Conservation (phyloP, 2,113 vertebrate genomes). For the Chroicocephalus ridibundus region DNA sequence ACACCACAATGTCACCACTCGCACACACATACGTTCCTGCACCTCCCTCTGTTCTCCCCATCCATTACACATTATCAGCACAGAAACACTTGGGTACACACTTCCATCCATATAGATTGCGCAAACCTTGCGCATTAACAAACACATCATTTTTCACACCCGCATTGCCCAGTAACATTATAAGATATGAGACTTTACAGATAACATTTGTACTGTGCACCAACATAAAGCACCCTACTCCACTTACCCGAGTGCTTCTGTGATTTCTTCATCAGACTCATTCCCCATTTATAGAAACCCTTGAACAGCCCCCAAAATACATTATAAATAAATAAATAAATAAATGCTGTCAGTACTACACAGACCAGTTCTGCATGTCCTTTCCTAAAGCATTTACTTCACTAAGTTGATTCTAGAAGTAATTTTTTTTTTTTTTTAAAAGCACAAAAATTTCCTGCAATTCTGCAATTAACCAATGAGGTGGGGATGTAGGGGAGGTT, state of each 20-base stretch:
- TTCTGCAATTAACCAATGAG: conserved; percentile 8
- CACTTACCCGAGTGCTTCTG: neutral
- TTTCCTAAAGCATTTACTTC: neutral
- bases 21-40: neutral
- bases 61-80: conserved; percentile 42
- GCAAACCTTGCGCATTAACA: neutral
- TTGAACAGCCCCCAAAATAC: neutral
- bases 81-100: neutral
- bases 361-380: neutral
- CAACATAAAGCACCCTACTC: neutral
- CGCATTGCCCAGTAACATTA: rapidly evolving
- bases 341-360: neutral
- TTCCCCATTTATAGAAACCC: neutral
- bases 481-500: neutral
- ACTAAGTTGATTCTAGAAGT: neutral
- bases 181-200: neutral
- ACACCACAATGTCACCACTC: neutral
- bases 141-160: conserved; percentile 20
- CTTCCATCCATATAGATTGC: neutral
- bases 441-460: neutral
- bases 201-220: neutral
- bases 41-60: neutral
- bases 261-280: neutral
- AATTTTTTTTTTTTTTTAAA: neutral
- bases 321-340: neutral